Evolutionary conservation across 1,140 invertebrate species (phyloP), one percentile per base, ranked within the genome.

Genomic region (Drosophila rhopaloa): DNA sequence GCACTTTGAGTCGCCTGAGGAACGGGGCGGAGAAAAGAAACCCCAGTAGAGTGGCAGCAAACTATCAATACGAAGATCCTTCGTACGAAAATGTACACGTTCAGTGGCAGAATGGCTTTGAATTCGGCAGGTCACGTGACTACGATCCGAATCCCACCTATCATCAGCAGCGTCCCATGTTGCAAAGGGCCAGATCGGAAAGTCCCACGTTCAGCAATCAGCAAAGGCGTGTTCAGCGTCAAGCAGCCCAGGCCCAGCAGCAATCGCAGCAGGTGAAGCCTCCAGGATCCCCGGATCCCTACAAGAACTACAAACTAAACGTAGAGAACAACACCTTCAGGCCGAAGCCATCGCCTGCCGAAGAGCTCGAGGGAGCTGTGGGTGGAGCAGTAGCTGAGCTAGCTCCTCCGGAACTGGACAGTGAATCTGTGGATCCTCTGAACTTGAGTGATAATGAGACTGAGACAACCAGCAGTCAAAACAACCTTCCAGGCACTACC

Each of bases 61-160:
- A 70, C 46, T 88, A 79, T 70, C 84, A 84, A 1, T 78, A 82
- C 29, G 91, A 92, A 65, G 91, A 92, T 76, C 91, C 91, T 0
- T 91, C 91, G 2, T 92, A 92, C 50, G 91, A 92, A 56, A 92
- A 92, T 73, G 91, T 92, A 1, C 91, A 92, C 41, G 91, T 92
- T 6, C 91, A 92, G 56, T 92, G 91, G 91, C 91, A 92, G 29
- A 92, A 92, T 71, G 91, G 91, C 19, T 92, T 92, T 11, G 91
- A 92, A 51, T 92, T 92, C 54, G 91, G 91, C 16, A 63, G 91
- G 14, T 92, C 91, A 6, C 73, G 91, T 6, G 91, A 92, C 46
- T 77, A 84, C 74, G 91, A 92, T 53, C 66, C 74, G 13, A 77
- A 92, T 53, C 53, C 72, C 43, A 68, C 56, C 40, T 81, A 76